These are phyloP conservation scores for Nemurella pictetii DNA, from an alignment of 2,888 invertebrate species.

Conservation along the genomic window DNA sequence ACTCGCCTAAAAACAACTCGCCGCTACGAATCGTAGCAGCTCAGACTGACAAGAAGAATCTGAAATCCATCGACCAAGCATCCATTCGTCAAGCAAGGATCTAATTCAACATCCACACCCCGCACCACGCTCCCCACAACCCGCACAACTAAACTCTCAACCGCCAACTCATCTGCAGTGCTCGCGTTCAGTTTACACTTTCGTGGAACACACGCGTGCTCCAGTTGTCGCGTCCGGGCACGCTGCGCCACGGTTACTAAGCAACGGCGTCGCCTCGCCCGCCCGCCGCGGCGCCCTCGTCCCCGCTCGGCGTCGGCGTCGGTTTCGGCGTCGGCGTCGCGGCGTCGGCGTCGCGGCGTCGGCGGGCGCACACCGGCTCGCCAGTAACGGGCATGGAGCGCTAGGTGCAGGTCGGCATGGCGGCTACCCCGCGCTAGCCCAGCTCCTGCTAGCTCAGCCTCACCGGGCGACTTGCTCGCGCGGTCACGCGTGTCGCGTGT, in stretches of 20 bases:
- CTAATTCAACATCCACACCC: no score
- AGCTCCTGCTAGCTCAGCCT: no score
- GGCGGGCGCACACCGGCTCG: neutral
- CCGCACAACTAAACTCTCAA: no score
- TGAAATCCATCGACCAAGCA: no score
- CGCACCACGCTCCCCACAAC: no score
- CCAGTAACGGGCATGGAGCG: slow-evolving; percentile 34
- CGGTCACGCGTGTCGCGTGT: neutral
- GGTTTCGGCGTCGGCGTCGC: slow-evolving; percentile 17
- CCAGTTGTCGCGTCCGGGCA: neutral
- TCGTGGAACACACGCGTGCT: neutral
- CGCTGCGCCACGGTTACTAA: neutral
- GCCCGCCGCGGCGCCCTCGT: slow-evolving; percentile 49
- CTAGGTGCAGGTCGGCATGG: slow-evolving; percentile 31
- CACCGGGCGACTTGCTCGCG: slow-evolving; percentile 14
- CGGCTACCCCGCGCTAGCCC: neutral
- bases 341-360: no score
- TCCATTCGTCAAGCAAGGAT: no score
- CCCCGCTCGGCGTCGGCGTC: no score
- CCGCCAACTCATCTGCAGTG: no score
- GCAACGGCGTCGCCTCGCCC: slow-evolving; percentile 53
- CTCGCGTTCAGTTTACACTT: neutral
- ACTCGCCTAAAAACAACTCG: no score
- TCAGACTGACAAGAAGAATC: neutral
- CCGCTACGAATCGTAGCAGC: neutral